Percentiles rank a stretch among this genome's conserved stretches.
phyloP scores from a whole-genome alignment of 1,140 invertebrate species.

The Drosophila elegans region DNA sequence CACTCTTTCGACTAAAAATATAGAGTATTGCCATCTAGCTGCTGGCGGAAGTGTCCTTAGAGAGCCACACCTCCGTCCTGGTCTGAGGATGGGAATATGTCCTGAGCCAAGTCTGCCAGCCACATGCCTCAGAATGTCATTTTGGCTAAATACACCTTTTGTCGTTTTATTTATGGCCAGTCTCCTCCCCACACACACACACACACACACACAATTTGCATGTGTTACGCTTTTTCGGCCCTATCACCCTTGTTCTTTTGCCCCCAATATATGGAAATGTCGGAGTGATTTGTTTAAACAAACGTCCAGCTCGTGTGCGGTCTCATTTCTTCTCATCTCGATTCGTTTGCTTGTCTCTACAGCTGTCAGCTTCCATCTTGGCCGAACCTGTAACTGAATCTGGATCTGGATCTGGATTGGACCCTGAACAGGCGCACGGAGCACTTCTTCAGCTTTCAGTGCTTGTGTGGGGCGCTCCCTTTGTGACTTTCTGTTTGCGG shows the following conservation, averaged over 20 bases:
- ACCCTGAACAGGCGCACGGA: conserved; percentile 40
- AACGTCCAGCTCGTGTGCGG: conserved; percentile 47
- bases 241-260: background rate
- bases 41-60: background rate
- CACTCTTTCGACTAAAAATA: too few relatives aligned
- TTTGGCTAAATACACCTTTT: conserved; percentile 71
- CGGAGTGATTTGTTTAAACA: conserved; percentile 75
- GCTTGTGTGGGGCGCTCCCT: conserved; percentile 21
- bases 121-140: conserved; percentile 54
- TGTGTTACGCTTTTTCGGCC: conserved; percentile 15
- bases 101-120: conserved; percentile 31
- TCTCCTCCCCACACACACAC: background rate
- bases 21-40: background rate
- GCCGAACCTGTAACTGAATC: conserved; percentile 22
- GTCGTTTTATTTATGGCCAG: conserved; percentile 71
- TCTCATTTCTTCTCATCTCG: conserved; percentile 29
- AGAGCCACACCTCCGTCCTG: background rate
- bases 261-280: conserved; percentile 12
- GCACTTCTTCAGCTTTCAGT: too few relatives aligned
- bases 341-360: conserved; percentile 60
- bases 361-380: conserved; percentile 71
- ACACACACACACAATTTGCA: conserved; percentile 56
- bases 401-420: conserved; percentile 13
- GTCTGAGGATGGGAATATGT: conserved; percentile 5
- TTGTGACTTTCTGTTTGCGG: conserved; percentile 22